Evolutionary conservation across 2,113 vertebrate genomes (phyloP).

Genomic region (Sphyrna mokarran): DNA sequence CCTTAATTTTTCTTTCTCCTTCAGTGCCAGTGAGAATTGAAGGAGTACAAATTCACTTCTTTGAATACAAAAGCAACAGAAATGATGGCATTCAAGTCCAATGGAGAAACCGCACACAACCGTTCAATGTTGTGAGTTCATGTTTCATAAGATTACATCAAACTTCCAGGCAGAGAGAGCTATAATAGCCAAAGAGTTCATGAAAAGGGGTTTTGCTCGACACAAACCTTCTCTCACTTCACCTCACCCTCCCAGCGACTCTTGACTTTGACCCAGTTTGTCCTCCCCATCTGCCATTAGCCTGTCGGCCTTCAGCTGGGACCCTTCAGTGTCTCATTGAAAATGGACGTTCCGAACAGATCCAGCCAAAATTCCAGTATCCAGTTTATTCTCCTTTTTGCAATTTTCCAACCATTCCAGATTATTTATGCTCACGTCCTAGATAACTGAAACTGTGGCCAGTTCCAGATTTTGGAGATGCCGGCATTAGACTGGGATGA

Average conservation of each 20-base stretch:
- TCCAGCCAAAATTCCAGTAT: neutral
- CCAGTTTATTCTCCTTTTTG: neutral
- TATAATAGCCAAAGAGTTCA: neutral
- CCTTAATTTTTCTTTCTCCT: neutral
- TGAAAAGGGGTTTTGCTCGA: neutral
- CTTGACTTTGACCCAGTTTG: neutral
- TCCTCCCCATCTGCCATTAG: neutral
- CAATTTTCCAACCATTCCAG: neutral
- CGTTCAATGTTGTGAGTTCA: neutral
- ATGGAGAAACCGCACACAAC: neutral
- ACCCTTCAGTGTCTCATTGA: neutral
- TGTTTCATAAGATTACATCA: neutral
- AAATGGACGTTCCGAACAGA: neutral
- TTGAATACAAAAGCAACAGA: neutral
- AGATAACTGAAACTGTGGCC: no score
- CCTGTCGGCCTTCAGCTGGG: neutral
- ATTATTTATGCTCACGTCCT: neutral
- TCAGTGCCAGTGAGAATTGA: slow-evolving; percentile 17
- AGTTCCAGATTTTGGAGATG: neutral
- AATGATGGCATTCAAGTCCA: neutral
- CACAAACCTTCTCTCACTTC: neutral
- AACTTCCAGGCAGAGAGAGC: neutral
- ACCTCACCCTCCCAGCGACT: neutral
- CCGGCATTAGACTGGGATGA: no score
- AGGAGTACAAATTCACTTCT: slow-evolving; percentile 11